phyloP scores from a whole-genome alignment of 1,140 invertebrate species.

The Apolygus lucorum region DNA sequence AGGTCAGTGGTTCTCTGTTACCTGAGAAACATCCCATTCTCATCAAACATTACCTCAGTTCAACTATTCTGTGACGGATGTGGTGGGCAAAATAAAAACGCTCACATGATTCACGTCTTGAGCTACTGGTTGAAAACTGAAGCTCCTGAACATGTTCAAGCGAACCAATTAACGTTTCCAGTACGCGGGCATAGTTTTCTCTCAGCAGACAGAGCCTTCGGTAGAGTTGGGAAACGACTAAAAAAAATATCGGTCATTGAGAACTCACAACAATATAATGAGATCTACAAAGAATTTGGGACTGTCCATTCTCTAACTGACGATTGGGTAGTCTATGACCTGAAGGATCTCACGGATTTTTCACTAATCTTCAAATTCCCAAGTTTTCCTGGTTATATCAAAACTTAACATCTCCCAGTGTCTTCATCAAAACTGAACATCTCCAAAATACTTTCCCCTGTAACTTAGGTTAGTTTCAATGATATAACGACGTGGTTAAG shows the following conservation, averaged over 20 bases:
- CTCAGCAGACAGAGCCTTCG: conserved; percentile 36
- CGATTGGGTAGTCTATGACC: no score
- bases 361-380: no score
- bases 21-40: conserved; percentile 14
- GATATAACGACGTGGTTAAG: no score
- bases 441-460: no score
- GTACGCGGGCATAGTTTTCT: conserved; percentile 36
- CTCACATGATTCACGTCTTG: conserved; percentile 15
- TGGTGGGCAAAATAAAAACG: conserved; percentile 19
- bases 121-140: conserved; percentile 19
- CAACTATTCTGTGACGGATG: conserved; percentile 17
- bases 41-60: background rate
- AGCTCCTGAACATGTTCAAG: background rate
- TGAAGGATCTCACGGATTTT: no score
- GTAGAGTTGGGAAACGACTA: conserved; percentile 34
- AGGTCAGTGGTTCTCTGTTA: conserved; percentile 33
- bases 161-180: conserved; percentile 29
- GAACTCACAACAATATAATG: conserved; percentile 23
- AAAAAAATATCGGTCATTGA: conserved; percentile 23
- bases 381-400: no score
- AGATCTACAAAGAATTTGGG: conserved; percentile 23
- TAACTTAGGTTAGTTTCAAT: no score
- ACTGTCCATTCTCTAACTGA: no score
- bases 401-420: no score
- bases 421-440: no score